These are phyloP conservation scores for Oxycera nigricornis DNA, from an alignment of 2,888 invertebrate species.

Conservation along the genomic window DNA sequence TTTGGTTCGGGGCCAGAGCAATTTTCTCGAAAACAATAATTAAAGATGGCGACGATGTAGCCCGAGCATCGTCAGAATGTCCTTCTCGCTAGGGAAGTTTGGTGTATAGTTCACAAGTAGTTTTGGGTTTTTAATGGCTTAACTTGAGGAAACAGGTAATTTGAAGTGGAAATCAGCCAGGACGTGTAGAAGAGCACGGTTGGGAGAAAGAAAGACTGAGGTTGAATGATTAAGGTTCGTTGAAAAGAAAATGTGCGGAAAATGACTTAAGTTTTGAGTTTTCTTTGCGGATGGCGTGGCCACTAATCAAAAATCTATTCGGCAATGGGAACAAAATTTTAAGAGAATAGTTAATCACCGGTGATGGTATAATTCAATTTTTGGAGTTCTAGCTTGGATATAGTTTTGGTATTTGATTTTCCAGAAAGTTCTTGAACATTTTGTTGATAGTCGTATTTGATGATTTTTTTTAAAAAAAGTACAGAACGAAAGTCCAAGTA, in stretches of 20 bases:
- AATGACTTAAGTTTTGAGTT: constrained; percentile 22
- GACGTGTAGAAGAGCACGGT: background rate
- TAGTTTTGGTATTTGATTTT: too few relatives aligned
- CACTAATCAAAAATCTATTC: too few relatives aligned
- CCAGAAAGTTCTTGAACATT: too few relatives aligned
- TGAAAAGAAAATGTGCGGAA: background rate
- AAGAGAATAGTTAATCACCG: too few relatives aligned
- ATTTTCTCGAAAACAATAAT: constrained; percentile 27
- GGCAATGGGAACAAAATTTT: too few relatives aligned
- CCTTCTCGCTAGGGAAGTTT: constrained; percentile 5
- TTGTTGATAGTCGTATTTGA: too few relatives aligned
- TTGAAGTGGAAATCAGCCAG: background rate
- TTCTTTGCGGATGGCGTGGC: background rate
- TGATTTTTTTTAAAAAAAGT: too few relatives aligned
- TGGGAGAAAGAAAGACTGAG: background rate
- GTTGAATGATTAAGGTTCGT: background rate
- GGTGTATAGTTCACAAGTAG: constrained; percentile 24
- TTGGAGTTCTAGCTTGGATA: too few relatives aligned
- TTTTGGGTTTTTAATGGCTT: constrained; percentile 10
- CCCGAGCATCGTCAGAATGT: background rate
- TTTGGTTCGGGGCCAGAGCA: background rate
- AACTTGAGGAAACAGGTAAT: constrained; percentile 29
- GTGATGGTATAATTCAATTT: too few relatives aligned
- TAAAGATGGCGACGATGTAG: constrained; percentile 11
- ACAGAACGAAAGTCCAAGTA: too few relatives aligned